Evolutionary conservation across 2,888 invertebrate genomes (phyloP).

Genomic region (Coremacera marginata): DNA sequence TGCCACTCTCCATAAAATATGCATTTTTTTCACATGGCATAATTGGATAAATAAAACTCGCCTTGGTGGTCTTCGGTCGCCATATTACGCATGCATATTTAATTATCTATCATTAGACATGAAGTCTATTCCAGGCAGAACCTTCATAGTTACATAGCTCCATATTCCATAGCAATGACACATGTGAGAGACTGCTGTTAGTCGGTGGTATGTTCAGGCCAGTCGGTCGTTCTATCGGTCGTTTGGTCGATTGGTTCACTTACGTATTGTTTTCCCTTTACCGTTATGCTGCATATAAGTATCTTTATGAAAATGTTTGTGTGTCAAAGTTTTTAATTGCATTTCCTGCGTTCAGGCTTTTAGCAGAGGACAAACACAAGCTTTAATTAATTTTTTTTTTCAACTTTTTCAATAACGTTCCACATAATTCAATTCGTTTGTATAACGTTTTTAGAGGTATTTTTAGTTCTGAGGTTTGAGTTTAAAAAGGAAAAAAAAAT

Average conservation of each 20-base stretch:
- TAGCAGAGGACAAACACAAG: constrained; percentile 5
- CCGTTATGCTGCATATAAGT: neutral
- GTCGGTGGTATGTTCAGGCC: neutral
- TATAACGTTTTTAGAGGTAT: constrained; percentile 2
- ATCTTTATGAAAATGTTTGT: neutral
- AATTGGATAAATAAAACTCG: constrained; percentile 10
- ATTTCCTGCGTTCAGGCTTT: constrained; percentile 21
- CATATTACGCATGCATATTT: constrained; percentile 28
- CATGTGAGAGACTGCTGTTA: neutral
- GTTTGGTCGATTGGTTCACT: neutral
- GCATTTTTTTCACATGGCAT: neutral
- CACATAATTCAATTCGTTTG: neutral
- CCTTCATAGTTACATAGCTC: constrained; percentile 1
- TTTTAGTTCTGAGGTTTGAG: no score
- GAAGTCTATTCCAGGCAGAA: constrained; percentile 23
- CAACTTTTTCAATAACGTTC: neutral
- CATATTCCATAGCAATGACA: neutral
- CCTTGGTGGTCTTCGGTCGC: constrained; percentile 2
- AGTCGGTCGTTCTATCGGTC: neutral
- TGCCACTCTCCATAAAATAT: neutral
- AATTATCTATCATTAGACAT: constrained; percentile 34
- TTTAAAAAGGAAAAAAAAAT: no score
- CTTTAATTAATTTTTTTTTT: no score
- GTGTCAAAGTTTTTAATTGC: constrained; percentile 19
- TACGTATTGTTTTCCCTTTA: constrained; percentile 8